Evolutionary conservation across 1,140 invertebrate genomes (phyloP).

Genomic region (Heliconius nattereri): DNA sequence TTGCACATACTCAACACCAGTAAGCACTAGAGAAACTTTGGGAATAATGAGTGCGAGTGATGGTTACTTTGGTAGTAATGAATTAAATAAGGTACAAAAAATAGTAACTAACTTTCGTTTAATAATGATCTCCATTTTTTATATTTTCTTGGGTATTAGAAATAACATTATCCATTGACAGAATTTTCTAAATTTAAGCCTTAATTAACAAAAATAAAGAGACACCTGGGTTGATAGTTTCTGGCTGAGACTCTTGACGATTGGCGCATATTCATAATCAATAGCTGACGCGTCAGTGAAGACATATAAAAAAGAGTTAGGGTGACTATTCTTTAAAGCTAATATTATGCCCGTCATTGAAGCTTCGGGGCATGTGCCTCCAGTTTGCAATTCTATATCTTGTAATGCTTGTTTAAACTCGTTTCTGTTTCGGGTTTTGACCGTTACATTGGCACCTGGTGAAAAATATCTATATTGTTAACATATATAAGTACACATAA

Average conservation of each 20-base stretch:
- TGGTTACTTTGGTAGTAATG: too few species aligned
- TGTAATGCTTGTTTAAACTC: slow-evolving; percentile 64
- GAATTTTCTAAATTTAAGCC: background rate
- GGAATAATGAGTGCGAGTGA: too few species aligned
- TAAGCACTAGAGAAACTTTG: too few species aligned
- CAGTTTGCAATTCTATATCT: slow-evolving; percentile 79
- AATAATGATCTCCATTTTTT: too few species aligned
- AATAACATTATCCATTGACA: too few species aligned
- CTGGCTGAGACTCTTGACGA: slow-evolving; percentile 47
- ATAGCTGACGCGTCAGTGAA: slow-evolving; percentile 85
- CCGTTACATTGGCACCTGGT: background rate
- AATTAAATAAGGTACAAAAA: too few species aligned
- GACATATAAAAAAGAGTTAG: slow-evolving; percentile 84
- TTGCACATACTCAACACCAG: too few species aligned
- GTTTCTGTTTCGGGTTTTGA: slow-evolving; percentile 43
- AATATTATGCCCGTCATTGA: slow-evolving; percentile 82
- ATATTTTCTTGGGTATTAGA: too few species aligned
- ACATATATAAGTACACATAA: too few species aligned
- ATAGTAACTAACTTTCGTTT: too few species aligned
- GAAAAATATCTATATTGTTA: background rate
- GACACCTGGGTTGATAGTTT: slow-evolving; percentile 56
- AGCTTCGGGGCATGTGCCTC: slow-evolving; percentile 85
- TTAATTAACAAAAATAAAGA: background rate
- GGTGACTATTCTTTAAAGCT: slow-evolving; percentile 81
- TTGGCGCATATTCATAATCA: slow-evolving; percentile 42